Conservation (phyloP, 2,113 vertebrate species). For the Dipodomys merriami region DNA sequence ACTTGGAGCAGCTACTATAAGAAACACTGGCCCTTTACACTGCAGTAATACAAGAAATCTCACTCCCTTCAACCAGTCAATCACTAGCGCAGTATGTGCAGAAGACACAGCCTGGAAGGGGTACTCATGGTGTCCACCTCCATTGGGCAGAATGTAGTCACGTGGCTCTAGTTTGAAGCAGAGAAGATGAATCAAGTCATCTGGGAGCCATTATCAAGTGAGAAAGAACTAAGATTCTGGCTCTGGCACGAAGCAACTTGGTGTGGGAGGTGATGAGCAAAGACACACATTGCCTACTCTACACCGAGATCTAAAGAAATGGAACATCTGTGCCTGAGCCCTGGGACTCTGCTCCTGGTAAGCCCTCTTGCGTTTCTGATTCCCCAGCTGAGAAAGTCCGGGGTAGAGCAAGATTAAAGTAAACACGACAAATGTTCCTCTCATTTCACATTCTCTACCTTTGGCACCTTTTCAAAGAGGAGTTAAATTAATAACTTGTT, state of each 20-base stretch:
- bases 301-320: neutral
- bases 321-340: fast-evolving
- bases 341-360: neutral
- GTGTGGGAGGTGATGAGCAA: neutral
- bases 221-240: neutral
- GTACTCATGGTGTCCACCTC: fast-evolving
- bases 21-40: neutral
- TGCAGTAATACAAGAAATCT: no score
- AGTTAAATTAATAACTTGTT: conserved; percentile 77
- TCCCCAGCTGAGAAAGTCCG: neutral
- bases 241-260: neutral
- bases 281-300: neutral
- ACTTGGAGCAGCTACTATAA: neutral
- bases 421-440: conserved; percentile 19
- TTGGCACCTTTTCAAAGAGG: conserved; percentile 71
- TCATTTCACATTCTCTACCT: conserved; percentile 14
- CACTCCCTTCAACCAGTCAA: neutral
- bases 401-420: neutral
- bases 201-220: neutral
- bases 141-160: neutral
- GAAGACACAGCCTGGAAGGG: neutral
- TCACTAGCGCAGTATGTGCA: fast-evolving
- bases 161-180: fast-evolving
- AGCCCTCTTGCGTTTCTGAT: neutral
- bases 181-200: neutral